Evolutionary conservation across 2,888 invertebrate genomes (phyloP), one percentile per base, ranked within the genome.

Genomic region (Steinernema hermaphroditum): DNA sequence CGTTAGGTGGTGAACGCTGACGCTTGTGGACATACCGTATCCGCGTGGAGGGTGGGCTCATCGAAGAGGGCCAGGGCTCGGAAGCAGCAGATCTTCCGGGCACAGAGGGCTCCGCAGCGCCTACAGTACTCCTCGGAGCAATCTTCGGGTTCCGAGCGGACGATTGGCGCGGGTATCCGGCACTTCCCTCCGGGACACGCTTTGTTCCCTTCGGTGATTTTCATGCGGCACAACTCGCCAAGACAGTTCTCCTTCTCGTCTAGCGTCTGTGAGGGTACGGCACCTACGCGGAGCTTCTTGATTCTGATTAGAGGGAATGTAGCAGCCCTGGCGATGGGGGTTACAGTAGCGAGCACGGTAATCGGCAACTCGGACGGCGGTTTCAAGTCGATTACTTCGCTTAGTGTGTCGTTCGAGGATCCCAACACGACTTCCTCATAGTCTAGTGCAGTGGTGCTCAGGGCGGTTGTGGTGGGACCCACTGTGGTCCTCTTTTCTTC

Each of bases 161-260:
- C 24, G n/a, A 69, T 41, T 1, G 41, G 43, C 41, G 69, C 24
- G 22, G 43, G 69, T 14, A 69, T 44, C 19, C 43, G 37, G 41
- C 43, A 41, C n/a, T 41, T 43, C 27, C 69, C 69, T 24, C 12
- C 69, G 16, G 69, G 43, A 37, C 43, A 69, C 69, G 41, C 69
- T 16, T 24, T 37, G 43, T 43, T 44, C 22, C 69, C 43, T 19
- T 41, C 69, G 22, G 43, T 69, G 22, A 44, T 69, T 22, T 41
- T 44, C 69, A 69, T 41, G 24, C 71, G 54, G 16, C 62, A 62
- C 32, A 62, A 16, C 62, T 62, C 62, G n/a, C 62, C 62, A 16
- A 62, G 16, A 27, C 62, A 62, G 34, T 62, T 62, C 29, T 62
- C 62, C 62, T 29, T 34, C 29, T 46, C 46, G 16, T 62, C 62